These are phyloP conservation scores for Etheostoma nigrum DNA, from an alignment of 2,797 vertebrate species.

Conservation along the genomic window DNA sequence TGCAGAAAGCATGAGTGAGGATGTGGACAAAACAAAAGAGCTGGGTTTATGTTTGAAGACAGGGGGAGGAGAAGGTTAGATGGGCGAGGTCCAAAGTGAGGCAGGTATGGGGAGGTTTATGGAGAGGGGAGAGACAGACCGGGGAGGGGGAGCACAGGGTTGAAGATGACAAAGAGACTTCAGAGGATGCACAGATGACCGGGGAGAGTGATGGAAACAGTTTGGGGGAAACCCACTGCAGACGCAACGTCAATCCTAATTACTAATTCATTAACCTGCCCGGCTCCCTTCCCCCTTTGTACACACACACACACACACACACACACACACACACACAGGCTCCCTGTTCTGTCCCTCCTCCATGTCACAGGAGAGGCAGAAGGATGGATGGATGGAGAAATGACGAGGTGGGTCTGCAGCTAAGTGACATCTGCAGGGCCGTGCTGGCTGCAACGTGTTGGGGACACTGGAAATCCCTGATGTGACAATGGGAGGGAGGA, in stretches of 20 bases:
- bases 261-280: conserved; percentile 86
- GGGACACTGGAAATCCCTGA: conserved; percentile 72
- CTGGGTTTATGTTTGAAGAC: conserved; percentile 58
- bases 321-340: conserved; percentile 26
- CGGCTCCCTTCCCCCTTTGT: conserved; percentile 64
- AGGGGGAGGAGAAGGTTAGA: conserved; percentile 73
- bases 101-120: conserved; percentile 59
- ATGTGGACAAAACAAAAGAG: conserved; percentile 69
- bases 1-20: conserved; percentile 23
- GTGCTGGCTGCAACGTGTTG: conserved; percentile 70
- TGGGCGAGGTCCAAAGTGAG: conserved; percentile 47
- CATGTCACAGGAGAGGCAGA: conserved; percentile 71
- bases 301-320: conserved; percentile 29
- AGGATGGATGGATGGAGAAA: conserved; percentile 67
- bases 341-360: conserved; percentile 52
- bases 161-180: conserved; percentile 71
- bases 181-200: conserved; percentile 61
- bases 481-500: conserved; percentile 68
- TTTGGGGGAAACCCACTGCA: conserved; percentile 70
- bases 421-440: conserved; percentile 78
- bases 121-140: conserved; percentile 14
- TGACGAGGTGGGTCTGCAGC: conserved; percentile 72
- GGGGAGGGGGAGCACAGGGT: neutral
- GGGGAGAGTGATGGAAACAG: conserved; percentile 36
- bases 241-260: conserved; percentile 84